These are phyloP conservation scores for Xylota segnis DNA, from an alignment of 2,888 invertebrate species.

Conservation along the genomic window DNA sequence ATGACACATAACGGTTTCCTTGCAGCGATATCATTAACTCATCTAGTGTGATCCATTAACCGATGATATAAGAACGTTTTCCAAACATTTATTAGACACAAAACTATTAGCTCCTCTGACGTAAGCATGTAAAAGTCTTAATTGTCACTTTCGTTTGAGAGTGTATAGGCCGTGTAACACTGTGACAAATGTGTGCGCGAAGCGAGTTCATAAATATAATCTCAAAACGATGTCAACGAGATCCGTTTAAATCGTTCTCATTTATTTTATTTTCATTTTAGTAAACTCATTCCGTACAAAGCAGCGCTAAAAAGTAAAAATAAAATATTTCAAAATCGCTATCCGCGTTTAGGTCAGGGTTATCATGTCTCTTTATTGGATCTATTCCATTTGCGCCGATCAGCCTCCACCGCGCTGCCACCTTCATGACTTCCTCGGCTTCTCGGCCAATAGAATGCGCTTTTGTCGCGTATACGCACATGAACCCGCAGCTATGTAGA, in stretches of 20 bases:
- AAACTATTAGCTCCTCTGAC: constrained; percentile 10
- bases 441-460: constrained; percentile 72
- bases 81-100: background rate
- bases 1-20: background rate
- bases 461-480: constrained; percentile 73
- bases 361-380: constrained; percentile 77
- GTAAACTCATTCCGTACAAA: constrained; percentile 52
- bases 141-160: constrained; percentile 34
- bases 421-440: constrained; percentile 75
- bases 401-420: constrained; percentile 71
- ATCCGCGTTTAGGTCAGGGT: constrained; percentile 77
- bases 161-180: background rate
- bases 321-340: constrained; percentile 77
- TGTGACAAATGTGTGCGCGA: constrained; percentile 17
- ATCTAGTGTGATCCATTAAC: background rate
- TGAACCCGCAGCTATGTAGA: constrained; percentile 61
- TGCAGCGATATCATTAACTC: background rate
- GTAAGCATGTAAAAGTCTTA: background rate
- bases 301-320: constrained; percentile 66
- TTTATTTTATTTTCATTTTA: constrained; percentile 51
- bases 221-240: constrained; percentile 64
- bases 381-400: constrained; percentile 71
- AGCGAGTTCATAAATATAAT: constrained; percentile 59
- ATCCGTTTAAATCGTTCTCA: constrained; percentile 73
- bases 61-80: constrained; percentile 9